These are phyloP conservation scores for Melinopterus prodromus DNA, from an alignment of 2,888 invertebrate species.

Conservation along the genomic window DNA sequence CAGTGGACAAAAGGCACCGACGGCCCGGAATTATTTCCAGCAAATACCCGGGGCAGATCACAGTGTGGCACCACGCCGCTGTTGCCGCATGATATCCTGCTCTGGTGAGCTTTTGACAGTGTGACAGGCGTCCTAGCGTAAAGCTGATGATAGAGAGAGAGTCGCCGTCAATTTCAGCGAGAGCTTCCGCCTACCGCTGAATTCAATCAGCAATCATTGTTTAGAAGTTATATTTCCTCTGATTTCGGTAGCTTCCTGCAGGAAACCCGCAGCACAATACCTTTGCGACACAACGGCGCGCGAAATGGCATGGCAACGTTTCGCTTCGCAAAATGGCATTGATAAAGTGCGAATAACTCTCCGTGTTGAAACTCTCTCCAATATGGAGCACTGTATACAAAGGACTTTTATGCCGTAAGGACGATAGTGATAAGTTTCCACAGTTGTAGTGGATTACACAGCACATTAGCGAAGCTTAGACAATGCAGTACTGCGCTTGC, in stretches of 20 bases:
- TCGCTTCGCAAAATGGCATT: conserved; percentile 8
- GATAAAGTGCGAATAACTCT: neutral
- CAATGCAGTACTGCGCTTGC: neutral
- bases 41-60: conserved; percentile 29
- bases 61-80: conserved; percentile 12
- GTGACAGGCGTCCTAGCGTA: conserved; percentile 41
- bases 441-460: neutral
- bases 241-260: conserved; percentile 33
- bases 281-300: conserved; percentile 21
- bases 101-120: conserved; percentile 32
- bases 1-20: conserved; percentile 24
- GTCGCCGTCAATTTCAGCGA: conserved; percentile 33
- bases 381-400: neutral
- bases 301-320: conserved; percentile 18
- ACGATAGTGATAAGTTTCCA: neutral
- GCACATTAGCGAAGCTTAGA: neutral
- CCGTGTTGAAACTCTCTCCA: neutral
- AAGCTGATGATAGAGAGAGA: conserved; percentile 36
- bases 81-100: conserved; percentile 21
- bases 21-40: conserved; percentile 34
- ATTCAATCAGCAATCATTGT: conserved; percentile 48
- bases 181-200: conserved; percentile 35
- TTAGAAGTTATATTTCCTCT: conserved; percentile 47
- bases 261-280: conserved; percentile 35
- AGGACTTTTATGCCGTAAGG: neutral